These are phyloP conservation scores for Sphinx pinastri DNA, from an alignment of 2,888 invertebrate genomes.

Conservation along the genomic window DNA sequence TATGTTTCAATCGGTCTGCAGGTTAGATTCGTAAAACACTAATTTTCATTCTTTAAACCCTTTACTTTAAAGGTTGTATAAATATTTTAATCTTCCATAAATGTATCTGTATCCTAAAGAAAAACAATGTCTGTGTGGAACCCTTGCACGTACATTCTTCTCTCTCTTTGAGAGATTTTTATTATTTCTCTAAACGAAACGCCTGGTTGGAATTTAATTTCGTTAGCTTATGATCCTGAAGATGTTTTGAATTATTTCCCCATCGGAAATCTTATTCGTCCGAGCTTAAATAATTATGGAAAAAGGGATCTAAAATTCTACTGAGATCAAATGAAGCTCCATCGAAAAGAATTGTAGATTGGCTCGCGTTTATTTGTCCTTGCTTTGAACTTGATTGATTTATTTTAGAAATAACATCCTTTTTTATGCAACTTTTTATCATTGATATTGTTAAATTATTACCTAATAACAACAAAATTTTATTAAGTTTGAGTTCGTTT, in stretches of 20 bases:
- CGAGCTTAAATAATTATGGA: conserved; percentile 30
- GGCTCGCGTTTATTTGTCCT: not conserved
- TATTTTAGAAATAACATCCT: not conserved
- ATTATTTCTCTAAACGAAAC: conserved; percentile 35
- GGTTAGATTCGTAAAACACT: too few relatives aligned
- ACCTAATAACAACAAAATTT: too few relatives aligned
- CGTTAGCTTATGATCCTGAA: conserved; percentile 47
- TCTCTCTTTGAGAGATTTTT: not conserved
- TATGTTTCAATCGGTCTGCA: too few relatives aligned
- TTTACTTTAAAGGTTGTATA: too few relatives aligned
- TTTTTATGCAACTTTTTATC: too few relatives aligned
- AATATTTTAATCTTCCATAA: too few relatives aligned
- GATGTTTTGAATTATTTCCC: conserved; percentile 57
- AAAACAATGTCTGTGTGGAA: not conserved
- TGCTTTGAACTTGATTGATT: not conserved
- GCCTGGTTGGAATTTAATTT: conserved; percentile 56
- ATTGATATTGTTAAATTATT: too few relatives aligned
- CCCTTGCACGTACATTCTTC: not conserved
- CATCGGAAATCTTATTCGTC: conserved; percentile 43
- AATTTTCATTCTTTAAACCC: too few relatives aligned
- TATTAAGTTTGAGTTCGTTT: too few relatives aligned
- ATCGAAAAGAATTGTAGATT: not conserved
- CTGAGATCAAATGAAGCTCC: not conserved
- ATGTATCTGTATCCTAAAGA: too few relatives aligned
- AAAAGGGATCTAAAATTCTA: conserved; percentile 16